phyloP scores from a whole-genome alignment of 1,140 invertebrate genomes.

The Psilanteris sp. region DNA sequence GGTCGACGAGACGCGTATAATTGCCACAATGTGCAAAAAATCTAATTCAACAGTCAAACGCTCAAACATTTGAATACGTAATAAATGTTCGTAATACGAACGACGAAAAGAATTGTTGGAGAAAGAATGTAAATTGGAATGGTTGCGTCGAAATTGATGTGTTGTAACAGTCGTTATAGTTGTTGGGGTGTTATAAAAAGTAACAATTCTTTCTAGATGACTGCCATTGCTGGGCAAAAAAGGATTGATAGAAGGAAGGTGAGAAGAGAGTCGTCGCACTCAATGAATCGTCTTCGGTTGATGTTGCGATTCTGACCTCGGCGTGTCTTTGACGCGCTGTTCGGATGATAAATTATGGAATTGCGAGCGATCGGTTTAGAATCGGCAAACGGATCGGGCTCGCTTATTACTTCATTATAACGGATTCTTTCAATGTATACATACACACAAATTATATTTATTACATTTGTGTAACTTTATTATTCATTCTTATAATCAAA shows the following conservation, averaged over 20 bases:
- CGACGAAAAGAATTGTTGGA: constrained; percentile 38
- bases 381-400: no score
- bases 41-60: constrained; percentile 55
- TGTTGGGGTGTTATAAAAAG: constrained; percentile 44
- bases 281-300: constrained; percentile 10
- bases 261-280: constrained; percentile 12
- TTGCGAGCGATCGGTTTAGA: no score
- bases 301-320: no score
- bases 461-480: no score
- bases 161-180: constrained; percentile 41
- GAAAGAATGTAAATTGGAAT: constrained; percentile 59
- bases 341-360: no score
- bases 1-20: constrained; percentile 41
- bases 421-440: no score
- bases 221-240: constrained; percentile 4
- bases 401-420: no score
- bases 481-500: no score
- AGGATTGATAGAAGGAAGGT: constrained; percentile 2
- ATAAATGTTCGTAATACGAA: constrained; percentile 52
- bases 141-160: constrained; percentile 48
- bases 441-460: no score
- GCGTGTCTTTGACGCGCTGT: no score
- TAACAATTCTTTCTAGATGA: constrained; percentile 21
- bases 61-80: constrained; percentile 56
- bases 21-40: constrained; percentile 35